A percentile compares a stretch with the other conserved stretches of the same genome.
These are phyloP conservation scores for Cepaea nemoralis DNA, from an alignment of 1,140 invertebrate genomes.

Conservation along the genomic window DNA sequence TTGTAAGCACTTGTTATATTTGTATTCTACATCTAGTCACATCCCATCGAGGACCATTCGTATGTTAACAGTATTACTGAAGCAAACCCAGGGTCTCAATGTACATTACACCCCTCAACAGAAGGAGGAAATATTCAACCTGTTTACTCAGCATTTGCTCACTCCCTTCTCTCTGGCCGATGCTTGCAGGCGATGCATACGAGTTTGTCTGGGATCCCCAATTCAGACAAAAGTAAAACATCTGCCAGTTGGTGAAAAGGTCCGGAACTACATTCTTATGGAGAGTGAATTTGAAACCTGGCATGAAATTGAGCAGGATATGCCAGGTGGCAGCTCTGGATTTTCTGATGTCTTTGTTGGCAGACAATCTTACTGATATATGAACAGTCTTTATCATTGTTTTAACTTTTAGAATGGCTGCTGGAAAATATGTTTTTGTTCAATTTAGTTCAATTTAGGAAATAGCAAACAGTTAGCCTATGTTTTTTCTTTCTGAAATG, in stretches of 20 bases:
- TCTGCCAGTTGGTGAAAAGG: constrained; percentile 55
- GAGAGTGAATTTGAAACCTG: constrained; percentile 49
- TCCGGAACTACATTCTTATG: constrained; percentile 64
- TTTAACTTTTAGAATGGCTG: not conserved
- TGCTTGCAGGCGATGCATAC: constrained; percentile 55
- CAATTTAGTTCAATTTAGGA: no score
- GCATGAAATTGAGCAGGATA: constrained; percentile 39
- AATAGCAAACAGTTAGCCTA: no score
- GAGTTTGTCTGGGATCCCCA: constrained; percentile 50
- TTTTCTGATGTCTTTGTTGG: constrained; percentile 31
- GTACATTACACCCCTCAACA: constrained; percentile 51
- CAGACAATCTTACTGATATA: not conserved
- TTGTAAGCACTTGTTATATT: no score
- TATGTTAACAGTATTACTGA: constrained; percentile 55
- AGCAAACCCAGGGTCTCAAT: constrained; percentile 50
- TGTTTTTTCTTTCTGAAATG: no score
- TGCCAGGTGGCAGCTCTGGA: constrained; percentile 31
- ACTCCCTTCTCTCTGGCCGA: constrained; percentile 56
- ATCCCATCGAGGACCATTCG: constrained; percentile 40
- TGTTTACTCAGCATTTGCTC: constrained; percentile 52
- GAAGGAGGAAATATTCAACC: constrained; percentile 53
- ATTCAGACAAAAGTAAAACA: constrained; percentile 50
- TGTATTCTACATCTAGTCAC: not conserved
- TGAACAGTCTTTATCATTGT: not conserved
- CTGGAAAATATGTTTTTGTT: no score